phyloP scores from a whole-genome alignment of 2,113 vertebrate species.

The Arenaria interpres region DNA sequence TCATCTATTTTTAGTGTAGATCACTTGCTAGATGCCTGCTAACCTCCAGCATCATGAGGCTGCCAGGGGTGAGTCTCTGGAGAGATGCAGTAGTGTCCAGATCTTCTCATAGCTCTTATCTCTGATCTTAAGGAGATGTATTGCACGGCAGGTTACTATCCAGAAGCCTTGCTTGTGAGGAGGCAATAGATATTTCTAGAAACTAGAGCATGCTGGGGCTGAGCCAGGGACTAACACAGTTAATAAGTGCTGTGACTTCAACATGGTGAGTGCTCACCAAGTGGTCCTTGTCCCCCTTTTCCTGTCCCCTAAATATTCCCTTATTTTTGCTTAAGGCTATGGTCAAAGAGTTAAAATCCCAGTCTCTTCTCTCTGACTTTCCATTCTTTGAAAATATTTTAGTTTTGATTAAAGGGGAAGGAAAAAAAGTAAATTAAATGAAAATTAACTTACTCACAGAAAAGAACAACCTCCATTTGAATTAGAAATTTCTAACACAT shows the following conservation, averaged over 20 bases:
- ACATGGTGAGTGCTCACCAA: fast-evolving
- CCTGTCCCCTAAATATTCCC: neutral
- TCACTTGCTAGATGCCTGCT: neutral
- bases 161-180: neutral
- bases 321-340: constrained; percentile 1
- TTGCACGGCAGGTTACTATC: fast-evolving
- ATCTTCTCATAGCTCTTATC: neutral
- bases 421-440: constrained; percentile 4
- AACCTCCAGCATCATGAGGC: neutral
- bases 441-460: constrained; percentile 42
- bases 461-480: constrained; percentile 44
- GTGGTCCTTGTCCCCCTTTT: neutral
- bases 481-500: constrained; percentile 44
- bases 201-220: neutral
- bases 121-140: neutral
- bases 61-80: fast-evolving
- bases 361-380: constrained; percentile 1
- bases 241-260: neutral
- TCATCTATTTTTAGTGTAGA: neutral
- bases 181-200: neutral
- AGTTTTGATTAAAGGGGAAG: constrained; percentile 54
- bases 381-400: constrained; percentile 57
- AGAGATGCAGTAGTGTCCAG: neutral
- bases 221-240: neutral
- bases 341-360: constrained; percentile 28